Base-by-base conservation (phyloP, 2,888 invertebrate genomes). In the Mylabris sibirica region DNA sequence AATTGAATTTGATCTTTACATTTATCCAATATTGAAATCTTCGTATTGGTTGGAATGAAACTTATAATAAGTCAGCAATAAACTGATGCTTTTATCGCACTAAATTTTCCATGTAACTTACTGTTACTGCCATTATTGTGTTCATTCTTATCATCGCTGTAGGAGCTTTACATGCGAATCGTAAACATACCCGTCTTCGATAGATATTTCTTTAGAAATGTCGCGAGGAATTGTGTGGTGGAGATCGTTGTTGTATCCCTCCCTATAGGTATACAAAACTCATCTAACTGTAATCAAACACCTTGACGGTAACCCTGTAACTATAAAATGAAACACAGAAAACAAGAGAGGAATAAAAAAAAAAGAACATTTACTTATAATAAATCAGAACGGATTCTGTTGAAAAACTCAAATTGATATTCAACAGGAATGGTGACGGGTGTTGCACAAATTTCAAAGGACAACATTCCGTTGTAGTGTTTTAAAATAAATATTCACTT, bases 371-470 rank as follows among this genome's bases (percentile, higher is more conserved):
- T 20, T n/a, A 8, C 8, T 17, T 8, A 49, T 63, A 68, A 61
- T 61, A 49, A 49, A 49, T 49, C 44, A 49, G 44, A 49, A 6
- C 9, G 2, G 17, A 1, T 68, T 66, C 69, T 60, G 68, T 68
- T 71, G 73, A 75, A 75, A 75, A 67, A 69, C 67, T 70, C 63
- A 72, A 73, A 66, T 70, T 74, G 74, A 44, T 70, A 59, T 53
- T 61, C 61, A 66, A 63, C 63, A 64, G 9, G 49, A 20, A 49
- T 49, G 20, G 49, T 20, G 49, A 49, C 20, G 49, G 63, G 69
- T 74, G 75, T 77, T 77, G 78, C 74, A 78, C 78, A 79, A 77
- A 80, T 79, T 79, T 78, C 71, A 75, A 71, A 72, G 73, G 77
- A 77, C 79, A 75, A 73, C 80, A 81, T 81, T 81, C 81, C 77